Conservation (phyloP, 2,113 vertebrate species). For the Baryphthengus martii region DNA sequence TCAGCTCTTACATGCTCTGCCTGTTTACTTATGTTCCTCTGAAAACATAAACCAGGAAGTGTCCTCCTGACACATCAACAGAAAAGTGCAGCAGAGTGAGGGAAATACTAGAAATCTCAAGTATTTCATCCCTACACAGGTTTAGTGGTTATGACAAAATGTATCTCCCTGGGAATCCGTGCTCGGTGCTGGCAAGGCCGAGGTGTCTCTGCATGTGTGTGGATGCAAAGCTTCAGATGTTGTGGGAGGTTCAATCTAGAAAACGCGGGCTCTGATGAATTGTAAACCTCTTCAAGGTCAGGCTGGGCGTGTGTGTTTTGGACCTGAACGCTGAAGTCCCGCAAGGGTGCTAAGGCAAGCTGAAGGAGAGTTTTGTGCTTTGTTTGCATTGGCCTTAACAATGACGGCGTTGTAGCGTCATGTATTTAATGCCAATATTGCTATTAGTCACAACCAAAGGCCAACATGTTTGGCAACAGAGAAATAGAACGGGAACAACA, state of each 20-base stretch:
- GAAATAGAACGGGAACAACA: neutral
- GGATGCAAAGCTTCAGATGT: neutral
- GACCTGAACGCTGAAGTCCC: neutral
- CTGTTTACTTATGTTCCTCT: neutral
- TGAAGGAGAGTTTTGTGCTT: neutral
- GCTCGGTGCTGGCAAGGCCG: neutral
- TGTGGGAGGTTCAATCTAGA: neutral
- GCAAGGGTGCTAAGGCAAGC: neutral
- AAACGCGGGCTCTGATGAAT: neutral
- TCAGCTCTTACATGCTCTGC: neutral
- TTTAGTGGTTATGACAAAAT: neutral
- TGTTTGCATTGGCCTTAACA: neutral
- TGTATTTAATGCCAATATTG: neutral
- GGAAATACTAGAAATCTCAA: neutral
- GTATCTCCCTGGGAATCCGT: neutral
- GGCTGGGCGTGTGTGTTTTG: neutral
- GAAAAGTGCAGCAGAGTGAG: neutral
- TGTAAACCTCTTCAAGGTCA: neutral
- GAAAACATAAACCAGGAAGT: neutral
- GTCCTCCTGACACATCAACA: neutral
- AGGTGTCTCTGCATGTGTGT: neutral
- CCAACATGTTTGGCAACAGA: neutral
- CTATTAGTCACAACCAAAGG: neutral
- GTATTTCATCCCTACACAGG: neutral
- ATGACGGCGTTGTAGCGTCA: accelerated